These are phyloP conservation scores for Apis florea DNA, from an alignment of 1,140 invertebrate species.

Conservation along the genomic window DNA sequence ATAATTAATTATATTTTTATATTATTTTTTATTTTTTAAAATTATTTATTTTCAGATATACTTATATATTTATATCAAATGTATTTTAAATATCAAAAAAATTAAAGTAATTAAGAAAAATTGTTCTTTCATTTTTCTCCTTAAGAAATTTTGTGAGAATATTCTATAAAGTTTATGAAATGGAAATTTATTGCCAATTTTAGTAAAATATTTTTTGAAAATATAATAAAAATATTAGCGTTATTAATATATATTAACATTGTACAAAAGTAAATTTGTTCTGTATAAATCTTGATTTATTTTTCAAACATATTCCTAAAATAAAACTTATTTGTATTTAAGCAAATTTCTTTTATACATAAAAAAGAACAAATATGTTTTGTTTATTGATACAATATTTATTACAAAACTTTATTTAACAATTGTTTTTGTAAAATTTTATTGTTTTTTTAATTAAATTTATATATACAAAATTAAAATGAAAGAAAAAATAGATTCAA, in stretches of 20 bases:
- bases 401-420: constrained; percentile 32
- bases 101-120: constrained; percentile 29
- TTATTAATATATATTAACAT: constrained; percentile 34
- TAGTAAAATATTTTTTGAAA: constrained; percentile 1
- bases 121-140: not conserved
- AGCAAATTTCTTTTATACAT: not conserved
- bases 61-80: not conserved
- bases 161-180: constrained; percentile 15
- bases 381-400: not conserved
- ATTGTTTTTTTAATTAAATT: constrained; percentile 38
- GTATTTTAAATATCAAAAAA: not conserved
- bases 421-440: constrained; percentile 10
- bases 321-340: not conserved
- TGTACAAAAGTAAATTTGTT: constrained; percentile 38
- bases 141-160: not conserved
- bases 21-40: not conserved
- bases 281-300: not conserved
- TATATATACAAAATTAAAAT: constrained; percentile 37
- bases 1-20: not conserved
- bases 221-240: constrained; percentile 24
- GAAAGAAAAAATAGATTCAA: constrained; percentile 30
- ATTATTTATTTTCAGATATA: not conserved
- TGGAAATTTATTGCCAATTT: constrained; percentile 25
- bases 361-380: not conserved
- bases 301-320: constrained; percentile 8